These are phyloP conservation scores for Lagopus leucura DNA, from an alignment of 2,113 vertebrate species.

Conservation along the genomic window DNA sequence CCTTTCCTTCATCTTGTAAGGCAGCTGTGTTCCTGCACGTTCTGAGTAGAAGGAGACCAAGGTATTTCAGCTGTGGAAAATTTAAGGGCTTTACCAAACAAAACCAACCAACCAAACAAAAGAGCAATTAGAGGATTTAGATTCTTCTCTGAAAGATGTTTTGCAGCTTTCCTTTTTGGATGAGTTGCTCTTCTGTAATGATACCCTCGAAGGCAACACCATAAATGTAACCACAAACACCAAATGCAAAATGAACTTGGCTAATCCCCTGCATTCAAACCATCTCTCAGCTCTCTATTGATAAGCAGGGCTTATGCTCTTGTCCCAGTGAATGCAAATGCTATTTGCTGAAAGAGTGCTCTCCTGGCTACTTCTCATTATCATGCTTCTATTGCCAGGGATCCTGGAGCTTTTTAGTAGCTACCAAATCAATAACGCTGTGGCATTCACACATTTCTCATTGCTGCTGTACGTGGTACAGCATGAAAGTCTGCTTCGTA, in stretches of 20 bases:
- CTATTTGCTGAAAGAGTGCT: conserved; percentile 41
- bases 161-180: background rate
- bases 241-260: background rate
- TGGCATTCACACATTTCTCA: conserved; percentile 48
- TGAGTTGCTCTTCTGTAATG: background rate
- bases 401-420: conserved; percentile 39
- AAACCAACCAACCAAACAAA: no score
- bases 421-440: conserved; percentile 56
- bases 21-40: background rate
- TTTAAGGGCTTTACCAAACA: background rate
- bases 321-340: conserved; percentile 38
- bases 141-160: background rate
- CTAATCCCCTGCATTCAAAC: conserved; percentile 28
- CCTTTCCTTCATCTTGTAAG: conserved; percentile 7
- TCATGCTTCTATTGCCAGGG: conserved; percentile 44
- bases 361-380: conserved; percentile 49
- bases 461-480: background rate
- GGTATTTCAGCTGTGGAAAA: background rate
- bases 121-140: background rate
- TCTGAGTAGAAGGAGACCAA: background rate
- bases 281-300: background rate
- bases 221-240: background rate
- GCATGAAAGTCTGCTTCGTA: background rate
- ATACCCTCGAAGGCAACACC: background rate
- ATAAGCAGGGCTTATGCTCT: conserved; percentile 15